Base-by-base conservation (phyloP, 2,888 invertebrate genomes). In the Dyspetes luteomarginatus region DNA sequence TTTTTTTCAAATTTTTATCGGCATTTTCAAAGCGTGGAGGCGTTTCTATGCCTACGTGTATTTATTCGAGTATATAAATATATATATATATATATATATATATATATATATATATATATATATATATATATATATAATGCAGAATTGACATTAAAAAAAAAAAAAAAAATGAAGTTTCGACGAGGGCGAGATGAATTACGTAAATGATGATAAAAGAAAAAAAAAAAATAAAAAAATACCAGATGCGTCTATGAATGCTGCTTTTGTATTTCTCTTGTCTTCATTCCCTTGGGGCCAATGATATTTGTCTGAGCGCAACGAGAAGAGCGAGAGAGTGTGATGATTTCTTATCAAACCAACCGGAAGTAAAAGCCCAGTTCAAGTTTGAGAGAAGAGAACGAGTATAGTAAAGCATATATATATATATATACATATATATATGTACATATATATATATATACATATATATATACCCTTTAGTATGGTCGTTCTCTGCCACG, bases 341-440 rank as follows among this genome's bases (percentile, higher is more conserved):
- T 7, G 12, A 7, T 75, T 79, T 79, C 74, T 79, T 79, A 79
- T 79, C 79, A 58, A 19, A 41, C 65, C 50, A 69, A 65, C 68
- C 79, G 74, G 74, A 78, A 74, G 78, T 74, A 79, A 79, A 79
- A 45, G n/a, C 62, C 67, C 55, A 52, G 52, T 67, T 56, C 65
- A 77, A 81, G 67, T 81, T 71, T 77, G 15, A 22, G 60, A 52
- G 45, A 64, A 64, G 64, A 71, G 72, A 77, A 77, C 60, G 9
- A 22, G 24, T 56, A 48, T 48, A 69, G 28, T 56, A 2, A 36
- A 36, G 24, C n/a, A 43, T 26, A 68, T 24, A 24, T 56, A 30
- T 58, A n/a, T 26, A 9, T 36, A 58, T 36, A 30, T n/a, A n/a
- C n/a, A n/a, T n/a, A n/a, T n/a, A n/a, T n/a, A n/a, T n/a, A n/a